These are phyloP conservation scores for Dolichoris vasculosae DNA, from an alignment of 1,140 invertebrate genomes.

Conservation along the genomic window DNA sequence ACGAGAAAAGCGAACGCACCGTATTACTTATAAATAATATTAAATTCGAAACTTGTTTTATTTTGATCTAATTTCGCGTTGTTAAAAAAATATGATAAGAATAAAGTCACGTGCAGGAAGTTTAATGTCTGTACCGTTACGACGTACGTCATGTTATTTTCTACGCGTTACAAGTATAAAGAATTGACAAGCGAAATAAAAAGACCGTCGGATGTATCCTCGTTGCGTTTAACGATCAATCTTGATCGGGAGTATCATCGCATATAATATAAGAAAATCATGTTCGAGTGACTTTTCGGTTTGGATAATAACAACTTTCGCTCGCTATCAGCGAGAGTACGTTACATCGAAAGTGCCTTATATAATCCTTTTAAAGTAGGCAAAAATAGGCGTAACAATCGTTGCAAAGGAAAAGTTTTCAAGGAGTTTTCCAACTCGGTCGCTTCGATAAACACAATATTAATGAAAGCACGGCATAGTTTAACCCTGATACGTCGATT, in stretches of 20 bases:
- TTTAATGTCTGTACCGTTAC: constrained; percentile 1
- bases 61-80: not conserved
- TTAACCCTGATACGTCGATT: not conserved
- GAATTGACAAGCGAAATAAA: constrained; percentile 12
- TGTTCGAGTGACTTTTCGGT: not conserved
- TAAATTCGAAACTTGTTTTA: not conserved
- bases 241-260: not conserved
- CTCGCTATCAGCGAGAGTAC: not conserved
- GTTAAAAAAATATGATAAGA: not conserved
- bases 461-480: not conserved
- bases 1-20: not conserved
- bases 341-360: not conserved
- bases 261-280: not conserved
- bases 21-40: not conserved
- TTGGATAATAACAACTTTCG: not conserved
- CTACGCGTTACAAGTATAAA: not conserved
- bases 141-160: constrained; percentile 6
- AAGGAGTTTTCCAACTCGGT: not conserved
- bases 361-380: too few relatives aligned
- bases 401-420: not conserved
- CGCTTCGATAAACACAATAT: not conserved
- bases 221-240: not conserved
- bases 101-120: not conserved
- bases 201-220: not conserved
- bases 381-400: not conserved